Evolutionary conservation across 2,888 invertebrate genomes (phyloP), one percentile per base, ranked within the genome.

Genomic region (Bellardia pandia): DNA sequence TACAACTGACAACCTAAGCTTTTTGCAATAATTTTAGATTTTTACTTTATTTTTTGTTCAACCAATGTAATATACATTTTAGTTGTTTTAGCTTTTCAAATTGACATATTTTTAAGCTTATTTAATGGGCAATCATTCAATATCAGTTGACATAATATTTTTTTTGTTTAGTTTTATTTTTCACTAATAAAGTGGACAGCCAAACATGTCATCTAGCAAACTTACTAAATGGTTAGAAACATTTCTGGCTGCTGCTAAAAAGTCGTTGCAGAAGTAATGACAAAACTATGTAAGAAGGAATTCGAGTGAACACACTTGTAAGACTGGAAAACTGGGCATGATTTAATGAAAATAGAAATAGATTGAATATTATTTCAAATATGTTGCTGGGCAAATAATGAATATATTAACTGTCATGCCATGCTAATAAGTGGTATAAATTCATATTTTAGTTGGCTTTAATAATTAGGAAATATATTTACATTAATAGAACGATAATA

Each of bases 101-200:
- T 48, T 45, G 75, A 16, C 45, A 62, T 53, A 37, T 79, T 79
- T 75, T 75, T 69, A 85, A 85, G 75, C 79, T 79, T 40, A 83
- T 83, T 88, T 82, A 86, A 86, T 88, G 83, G 86, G 88, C 89
- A 89, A 89, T 89, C 88, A 88, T 88, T 89, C 89, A 90, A 88
- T 80, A 86, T 75, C 58, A 84, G 82, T 86, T 90, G 90, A 90
- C 90, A 89, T 89, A 88, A 89, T 79, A 58, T 85, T 83, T 88
- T 85, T 33, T 51, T 48, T 37, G 23, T 23, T 23, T 23, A 1
- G 1, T 23, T 23, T 23, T 23, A 23, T 48, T 62, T 69, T 69
- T 45, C 69, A 69, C 69, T 76, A 82, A 82, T 82, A 84, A 72
- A 71, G 66, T 77, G 58, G 72, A 72, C 45, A 48, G 60, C 23